Evolutionary conservation across 2,113 vertebrate species (phyloP).

Genomic region (Xiphophorus hellerii): DNA sequence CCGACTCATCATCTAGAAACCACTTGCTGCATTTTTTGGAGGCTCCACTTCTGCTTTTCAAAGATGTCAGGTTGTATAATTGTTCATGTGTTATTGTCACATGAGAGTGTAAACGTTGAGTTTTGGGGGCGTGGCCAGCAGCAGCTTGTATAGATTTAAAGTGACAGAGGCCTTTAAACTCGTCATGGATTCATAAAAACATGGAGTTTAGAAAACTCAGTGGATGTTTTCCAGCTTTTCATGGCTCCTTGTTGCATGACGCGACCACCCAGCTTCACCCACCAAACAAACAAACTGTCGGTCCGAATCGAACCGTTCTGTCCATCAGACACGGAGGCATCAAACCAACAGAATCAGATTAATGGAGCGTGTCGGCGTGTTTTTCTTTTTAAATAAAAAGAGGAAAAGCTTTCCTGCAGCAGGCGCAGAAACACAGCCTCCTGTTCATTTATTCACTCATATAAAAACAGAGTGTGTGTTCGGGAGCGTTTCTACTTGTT

Average conservation of each 20-base stretch:
- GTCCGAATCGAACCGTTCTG: not conserved
- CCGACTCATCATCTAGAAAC: no score
- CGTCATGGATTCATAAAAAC: no score
- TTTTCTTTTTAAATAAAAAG: not conserved
- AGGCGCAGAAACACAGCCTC: not conserved
- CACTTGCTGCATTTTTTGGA: not conserved
- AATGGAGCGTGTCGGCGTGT: not conserved
- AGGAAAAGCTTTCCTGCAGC: not conserved
- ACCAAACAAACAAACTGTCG: not conserved
- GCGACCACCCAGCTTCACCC: not conserved
- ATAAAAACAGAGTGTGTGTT: conserved; percentile 25
- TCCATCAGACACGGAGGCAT: conserved; percentile 9
- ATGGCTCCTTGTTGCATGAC: not conserved
- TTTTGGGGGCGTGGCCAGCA: no score
- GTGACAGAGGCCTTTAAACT: no score
- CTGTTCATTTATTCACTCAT: conserved; percentile 13
- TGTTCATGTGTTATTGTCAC: no score
- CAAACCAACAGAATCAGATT: not conserved
- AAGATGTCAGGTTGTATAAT: no score
- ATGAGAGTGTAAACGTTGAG: no score
- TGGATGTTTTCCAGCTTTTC: not conserved
- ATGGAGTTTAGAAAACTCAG: not conserved
- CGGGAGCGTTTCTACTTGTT: conserved; percentile 56
- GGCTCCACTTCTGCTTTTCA: no score
- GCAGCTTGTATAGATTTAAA: no score